A percentile compares a stretch with the other conserved stretches of the same genome.
Conservation (phyloP, 2,797 vertebrate species). For the Halcyon smyrnensis region DNA sequence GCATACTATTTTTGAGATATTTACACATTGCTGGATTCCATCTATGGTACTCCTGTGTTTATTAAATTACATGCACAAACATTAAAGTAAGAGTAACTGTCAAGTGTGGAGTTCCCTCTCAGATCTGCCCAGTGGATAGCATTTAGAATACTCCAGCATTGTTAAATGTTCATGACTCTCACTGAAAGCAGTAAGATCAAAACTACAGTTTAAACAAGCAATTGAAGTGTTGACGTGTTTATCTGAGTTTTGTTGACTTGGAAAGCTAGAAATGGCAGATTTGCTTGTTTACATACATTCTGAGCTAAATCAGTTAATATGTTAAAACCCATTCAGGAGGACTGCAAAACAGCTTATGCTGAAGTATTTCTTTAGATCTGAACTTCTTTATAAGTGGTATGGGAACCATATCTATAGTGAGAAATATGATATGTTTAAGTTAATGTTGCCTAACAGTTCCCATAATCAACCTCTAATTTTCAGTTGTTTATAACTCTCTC, state of each 20-base stretch:
- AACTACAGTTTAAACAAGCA: background rate
- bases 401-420: background rate
- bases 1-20: constrained; percentile 62
- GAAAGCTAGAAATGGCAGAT: background rate
- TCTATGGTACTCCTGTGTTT: constrained; percentile 39
- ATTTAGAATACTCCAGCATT: background rate
- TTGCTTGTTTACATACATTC: background rate
- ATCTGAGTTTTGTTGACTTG: background rate
- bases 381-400: background rate
- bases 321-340: background rate
- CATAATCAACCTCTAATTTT: background rate
- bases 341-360: background rate
- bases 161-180: background rate
- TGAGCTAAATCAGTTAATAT: background rate
- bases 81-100: constrained; percentile 35
- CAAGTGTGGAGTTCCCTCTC: background rate
- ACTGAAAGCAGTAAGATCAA: background rate
- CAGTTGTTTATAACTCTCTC: background rate
- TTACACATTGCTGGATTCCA: constrained; percentile 50
- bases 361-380: background rate
- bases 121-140: background rate
- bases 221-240: background rate
- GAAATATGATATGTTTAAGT: background rate
- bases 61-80: constrained; percentile 55
- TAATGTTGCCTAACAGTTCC: background rate